These are phyloP conservation scores for Rhabdophis nuchalis DNA, from an alignment of 2,797 vertebrate species.

Conservation along the genomic window DNA sequence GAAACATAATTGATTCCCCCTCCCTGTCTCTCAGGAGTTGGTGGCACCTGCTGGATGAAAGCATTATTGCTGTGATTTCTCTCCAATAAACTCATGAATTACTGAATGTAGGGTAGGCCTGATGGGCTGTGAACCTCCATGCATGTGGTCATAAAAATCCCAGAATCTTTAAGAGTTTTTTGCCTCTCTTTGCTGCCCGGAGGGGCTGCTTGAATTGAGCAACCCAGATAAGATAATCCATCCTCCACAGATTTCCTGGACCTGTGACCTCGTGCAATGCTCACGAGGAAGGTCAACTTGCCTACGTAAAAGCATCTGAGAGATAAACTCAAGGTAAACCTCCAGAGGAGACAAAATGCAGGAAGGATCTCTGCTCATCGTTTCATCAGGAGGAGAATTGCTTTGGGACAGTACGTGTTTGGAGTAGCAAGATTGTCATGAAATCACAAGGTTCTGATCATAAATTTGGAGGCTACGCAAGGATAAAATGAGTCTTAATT, in stretches of 20 bases:
- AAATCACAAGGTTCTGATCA: neutral
- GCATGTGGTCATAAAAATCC: neutral
- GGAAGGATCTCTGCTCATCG: neutral
- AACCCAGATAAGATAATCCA: neutral
- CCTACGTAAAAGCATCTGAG: neutral
- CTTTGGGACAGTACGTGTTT: too few species aligned
- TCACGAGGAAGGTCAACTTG: neutral
- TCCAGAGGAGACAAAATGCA: neutral
- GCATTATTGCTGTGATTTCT: neutral
- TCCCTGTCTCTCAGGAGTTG: neutral
- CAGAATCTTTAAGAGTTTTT: neutral
- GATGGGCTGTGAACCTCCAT: neutral
- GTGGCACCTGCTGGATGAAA: neutral
- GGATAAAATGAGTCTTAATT: neutral
- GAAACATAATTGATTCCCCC: neutral
- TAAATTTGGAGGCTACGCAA: neutral
- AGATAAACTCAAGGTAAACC: neutral
- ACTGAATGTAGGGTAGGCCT: neutral
- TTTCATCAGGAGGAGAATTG: neutral
- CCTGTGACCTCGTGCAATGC: neutral
- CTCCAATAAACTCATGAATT: neutral
- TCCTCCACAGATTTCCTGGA: neutral
- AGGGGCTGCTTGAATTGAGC: neutral
- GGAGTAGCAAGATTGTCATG: neutral
- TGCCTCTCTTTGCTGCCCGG: neutral